Evolutionary conservation across 2,113 vertebrate genomes (phyloP), one percentile per base, ranked within the genome.

Genomic region (Copsychus sechellarum): DNA sequence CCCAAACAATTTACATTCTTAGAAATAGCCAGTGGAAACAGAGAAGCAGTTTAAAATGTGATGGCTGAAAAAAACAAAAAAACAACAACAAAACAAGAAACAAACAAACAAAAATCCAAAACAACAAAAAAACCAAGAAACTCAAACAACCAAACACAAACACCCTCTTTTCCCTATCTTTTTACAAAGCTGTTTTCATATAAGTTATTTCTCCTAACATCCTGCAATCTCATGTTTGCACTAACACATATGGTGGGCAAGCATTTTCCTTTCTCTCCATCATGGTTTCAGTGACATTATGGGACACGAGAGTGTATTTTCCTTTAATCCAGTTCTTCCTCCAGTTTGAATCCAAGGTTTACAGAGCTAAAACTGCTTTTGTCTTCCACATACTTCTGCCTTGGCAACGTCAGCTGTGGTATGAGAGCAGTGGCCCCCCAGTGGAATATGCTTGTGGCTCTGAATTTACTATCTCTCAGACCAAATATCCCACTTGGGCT

Each of bases 311-410:
- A 69, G 13, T 12, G 2, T 38, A 43, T 65, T 86, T 82, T 58
- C 42, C 80, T 85, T 72, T 54, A 91, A 82, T 80, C 34, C 45
- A 57, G 28, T 36, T 82, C 50, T 92, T 92, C 54, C 74, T 90
- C 58, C 58, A 31, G 8, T 58, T 70, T 88, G 31, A 86, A 71
- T 86, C 33, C 18, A 10, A 45, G 34, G 34, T 54, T 93, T 80
- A 81, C 33, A 83, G 42, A 77, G 51, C 34, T 73, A 65, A 82
- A 89, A 83, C 53, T 65, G 36, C 48, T 62, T 70, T 87, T 77
- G 21, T 94, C 54, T 86, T 82, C 56, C 60, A 73, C 11, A 11
- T 67, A 48, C 42, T 90, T 91, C 64, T 93, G 50, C 74, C 58
- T 54, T 90, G 81, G 84, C 79, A 91, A 58, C 1, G 0, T 47